Conservation (phyloP, 2,888 invertebrate genomes). For the Platerodrilus igneus region DNA sequence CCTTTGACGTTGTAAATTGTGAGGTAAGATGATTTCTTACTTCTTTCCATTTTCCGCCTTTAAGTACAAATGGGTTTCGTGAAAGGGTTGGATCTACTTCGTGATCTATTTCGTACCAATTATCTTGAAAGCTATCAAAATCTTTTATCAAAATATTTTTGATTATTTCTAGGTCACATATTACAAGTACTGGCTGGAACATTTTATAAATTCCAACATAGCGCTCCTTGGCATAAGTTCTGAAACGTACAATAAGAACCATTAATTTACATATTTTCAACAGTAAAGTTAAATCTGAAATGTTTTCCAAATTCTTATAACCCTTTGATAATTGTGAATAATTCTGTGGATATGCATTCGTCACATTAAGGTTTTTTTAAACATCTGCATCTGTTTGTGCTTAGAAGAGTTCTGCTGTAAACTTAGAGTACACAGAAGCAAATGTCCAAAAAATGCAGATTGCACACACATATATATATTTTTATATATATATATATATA, state of each 20-base stretch:
- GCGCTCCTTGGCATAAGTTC: not conserved
- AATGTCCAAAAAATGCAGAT: too few species aligned
- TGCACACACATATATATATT: too few species aligned
- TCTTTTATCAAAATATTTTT: slow-evolving; percentile 39
- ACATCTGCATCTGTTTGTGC: too few species aligned
- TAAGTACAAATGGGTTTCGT: slow-evolving; percentile 44
- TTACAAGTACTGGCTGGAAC: slow-evolving; percentile 31
- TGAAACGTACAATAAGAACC: too few species aligned
- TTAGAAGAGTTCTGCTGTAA: too few species aligned
- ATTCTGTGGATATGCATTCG: slow-evolving; percentile 2
- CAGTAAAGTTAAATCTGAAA: too few species aligned
- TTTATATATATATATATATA: too few species aligned
- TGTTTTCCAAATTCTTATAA: too few species aligned
- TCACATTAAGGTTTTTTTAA: too few species aligned
- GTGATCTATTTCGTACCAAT: slow-evolving; percentile 36
- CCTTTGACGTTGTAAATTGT: slow-evolving; percentile 45
- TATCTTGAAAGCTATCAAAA: slow-evolving; percentile 33
- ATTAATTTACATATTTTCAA: too few species aligned
- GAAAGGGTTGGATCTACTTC: slow-evolving; percentile 44
- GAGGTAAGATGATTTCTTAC: slow-evolving; percentile 47
- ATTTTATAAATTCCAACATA: slow-evolving; percentile 35
- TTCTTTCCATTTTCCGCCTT: slow-evolving; percentile 46
- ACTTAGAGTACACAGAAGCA: too few species aligned
- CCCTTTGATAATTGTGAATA: too few species aligned
- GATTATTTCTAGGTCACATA: slow-evolving; percentile 36